A percentile compares a stretch with the other conserved stretches of the same genome.
Evolutionary conservation across 2,113 vertebrate species (phyloP).

Genomic region (Nematolebias whitei): DNA sequence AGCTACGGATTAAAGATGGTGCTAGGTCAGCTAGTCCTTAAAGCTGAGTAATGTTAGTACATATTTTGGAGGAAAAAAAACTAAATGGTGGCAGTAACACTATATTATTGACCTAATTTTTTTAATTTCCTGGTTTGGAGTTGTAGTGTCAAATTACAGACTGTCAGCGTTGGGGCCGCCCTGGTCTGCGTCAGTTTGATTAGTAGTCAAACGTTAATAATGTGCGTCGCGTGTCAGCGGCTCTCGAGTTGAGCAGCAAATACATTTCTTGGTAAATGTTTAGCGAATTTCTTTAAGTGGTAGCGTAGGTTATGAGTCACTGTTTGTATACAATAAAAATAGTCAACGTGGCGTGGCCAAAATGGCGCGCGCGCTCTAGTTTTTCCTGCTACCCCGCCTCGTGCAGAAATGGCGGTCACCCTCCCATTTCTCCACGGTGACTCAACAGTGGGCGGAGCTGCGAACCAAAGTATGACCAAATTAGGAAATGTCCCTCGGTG

Average conservation of each 20-base stretch:
- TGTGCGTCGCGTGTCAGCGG: neutral
- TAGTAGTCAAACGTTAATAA: neutral
- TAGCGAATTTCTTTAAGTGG: no score
- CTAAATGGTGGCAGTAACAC: no score
- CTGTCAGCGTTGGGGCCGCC: neutral
- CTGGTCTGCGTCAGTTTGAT: neutral
- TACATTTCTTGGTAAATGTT: neutral
- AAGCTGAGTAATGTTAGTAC: no score
- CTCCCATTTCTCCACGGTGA: slow-evolving; percentile 12
- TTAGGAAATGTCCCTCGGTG: slow-evolving; percentile 67
- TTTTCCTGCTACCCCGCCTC: neutral
- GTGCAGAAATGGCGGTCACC: slow-evolving; percentile 74
- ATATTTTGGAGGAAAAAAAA: no score
- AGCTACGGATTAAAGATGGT: no score
- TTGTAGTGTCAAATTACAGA: slow-evolving; percentile 22
- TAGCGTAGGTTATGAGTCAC: neutral
- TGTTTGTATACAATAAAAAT: slow-evolving; percentile 1
- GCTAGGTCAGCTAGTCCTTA: no score
- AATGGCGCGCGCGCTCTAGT: slow-evolving; percentile 74
- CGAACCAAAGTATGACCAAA: slow-evolving; percentile 68
- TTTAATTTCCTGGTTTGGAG: slow-evolving; percentile 1
- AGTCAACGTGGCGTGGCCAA: slow-evolving; percentile 82
- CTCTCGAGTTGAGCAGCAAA: neutral
- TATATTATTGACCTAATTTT: neutral
- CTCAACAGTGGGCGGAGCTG: slow-evolving; percentile 50